Conservation (phyloP, 1,140 invertebrate genomes). For the Ceratoteleas bidentatus region DNA sequence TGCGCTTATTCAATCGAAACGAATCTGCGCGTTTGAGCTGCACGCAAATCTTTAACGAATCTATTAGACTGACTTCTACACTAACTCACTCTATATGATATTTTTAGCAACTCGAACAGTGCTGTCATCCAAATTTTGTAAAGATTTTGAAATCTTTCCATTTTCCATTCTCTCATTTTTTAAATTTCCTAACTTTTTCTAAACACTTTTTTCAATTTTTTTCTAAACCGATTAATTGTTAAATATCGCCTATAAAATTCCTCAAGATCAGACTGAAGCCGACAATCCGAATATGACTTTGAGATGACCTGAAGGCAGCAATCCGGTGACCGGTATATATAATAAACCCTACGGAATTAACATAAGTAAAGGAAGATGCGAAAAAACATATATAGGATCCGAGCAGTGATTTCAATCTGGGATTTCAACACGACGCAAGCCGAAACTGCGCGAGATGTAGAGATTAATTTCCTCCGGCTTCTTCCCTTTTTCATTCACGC, state of each 20-base stretch:
- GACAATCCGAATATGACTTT: neutral
- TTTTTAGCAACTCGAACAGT: too few relatives aligned
- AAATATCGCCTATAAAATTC: too few relatives aligned
- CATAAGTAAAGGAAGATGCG: slow-evolving; percentile 62
- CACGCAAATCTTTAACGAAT: too few relatives aligned
- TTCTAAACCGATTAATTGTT: too few relatives aligned
- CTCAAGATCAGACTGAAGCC: neutral
- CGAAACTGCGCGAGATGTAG: slow-evolving; percentile 69
- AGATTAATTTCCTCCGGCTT: slow-evolving; percentile 69
- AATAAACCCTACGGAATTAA: slow-evolving; percentile 54
- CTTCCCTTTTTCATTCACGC: slow-evolving; percentile 56
- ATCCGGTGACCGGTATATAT: slow-evolving; percentile 58
- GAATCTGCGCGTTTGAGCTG: neutral
- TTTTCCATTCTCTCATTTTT: too few relatives aligned
- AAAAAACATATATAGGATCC: slow-evolving; percentile 65
- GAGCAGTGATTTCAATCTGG: slow-evolving; percentile 65
- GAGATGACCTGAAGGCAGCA: neutral
- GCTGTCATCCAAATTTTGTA: too few relatives aligned
- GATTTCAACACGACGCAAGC: slow-evolving; percentile 67
- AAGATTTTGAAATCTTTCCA: neutral
- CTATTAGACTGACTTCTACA: too few relatives aligned
- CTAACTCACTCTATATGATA: too few relatives aligned
- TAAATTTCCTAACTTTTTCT: too few relatives aligned
- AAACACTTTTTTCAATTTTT: too few relatives aligned
- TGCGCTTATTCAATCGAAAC: neutral